These are phyloP conservation scores for Endomychus coccineus DNA, from an alignment of 2,888 invertebrate genomes.

Conservation along the genomic window DNA sequence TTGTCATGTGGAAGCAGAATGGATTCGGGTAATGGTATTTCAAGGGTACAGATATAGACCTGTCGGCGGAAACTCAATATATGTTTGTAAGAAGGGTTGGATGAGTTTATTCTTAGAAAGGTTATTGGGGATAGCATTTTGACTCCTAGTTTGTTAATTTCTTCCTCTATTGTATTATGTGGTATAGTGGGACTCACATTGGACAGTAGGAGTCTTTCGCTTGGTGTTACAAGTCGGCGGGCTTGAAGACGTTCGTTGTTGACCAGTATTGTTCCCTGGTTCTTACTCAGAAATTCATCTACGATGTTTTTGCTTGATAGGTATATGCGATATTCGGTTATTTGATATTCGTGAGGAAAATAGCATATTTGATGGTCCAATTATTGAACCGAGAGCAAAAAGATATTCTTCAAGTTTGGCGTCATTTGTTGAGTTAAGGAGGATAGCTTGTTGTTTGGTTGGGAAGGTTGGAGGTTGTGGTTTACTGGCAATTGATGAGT, in stretches of 20 bases:
- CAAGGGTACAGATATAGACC: slow-evolving; percentile 16
- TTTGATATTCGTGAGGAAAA: slow-evolving; percentile 23
- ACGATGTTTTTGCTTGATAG: slow-evolving; percentile 17
- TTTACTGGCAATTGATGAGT: no score
- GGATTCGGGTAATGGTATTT: slow-evolving; percentile 13
- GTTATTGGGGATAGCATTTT: slow-evolving; percentile 20
- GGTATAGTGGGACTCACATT: slow-evolving; percentile 26
- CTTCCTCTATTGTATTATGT: slow-evolving; percentile 16
- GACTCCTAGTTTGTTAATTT: slow-evolving; percentile 17
- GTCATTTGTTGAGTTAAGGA: no score
- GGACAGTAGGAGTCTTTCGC: slow-evolving; percentile 24
- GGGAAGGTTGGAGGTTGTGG: no score
- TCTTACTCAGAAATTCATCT: slow-evolving; percentile 16
- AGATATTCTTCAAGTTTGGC: no score
- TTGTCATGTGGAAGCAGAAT: slow-evolving; percentile 18
- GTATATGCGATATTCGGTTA: slow-evolving; percentile 22
- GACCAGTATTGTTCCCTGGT: slow-evolving; percentile 17
- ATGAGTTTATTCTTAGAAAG: slow-evolving; percentile 23
- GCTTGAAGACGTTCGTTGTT: slow-evolving; percentile 12
- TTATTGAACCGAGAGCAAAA: no score
- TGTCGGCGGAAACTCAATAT: slow-evolving; percentile 25
- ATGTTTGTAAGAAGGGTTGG: slow-evolving; percentile 20
- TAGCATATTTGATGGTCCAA: no score
- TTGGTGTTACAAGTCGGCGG: slow-evolving; percentile 21
- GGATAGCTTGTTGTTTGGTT: no score